Percentiles rank a stretch among this genome's conserved stretches.
These are phyloP conservation scores for Pseudococcus jackbeardsleyi DNA, from an alignment of 2,888 invertebrate genomes.

Conservation along the genomic window DNA sequence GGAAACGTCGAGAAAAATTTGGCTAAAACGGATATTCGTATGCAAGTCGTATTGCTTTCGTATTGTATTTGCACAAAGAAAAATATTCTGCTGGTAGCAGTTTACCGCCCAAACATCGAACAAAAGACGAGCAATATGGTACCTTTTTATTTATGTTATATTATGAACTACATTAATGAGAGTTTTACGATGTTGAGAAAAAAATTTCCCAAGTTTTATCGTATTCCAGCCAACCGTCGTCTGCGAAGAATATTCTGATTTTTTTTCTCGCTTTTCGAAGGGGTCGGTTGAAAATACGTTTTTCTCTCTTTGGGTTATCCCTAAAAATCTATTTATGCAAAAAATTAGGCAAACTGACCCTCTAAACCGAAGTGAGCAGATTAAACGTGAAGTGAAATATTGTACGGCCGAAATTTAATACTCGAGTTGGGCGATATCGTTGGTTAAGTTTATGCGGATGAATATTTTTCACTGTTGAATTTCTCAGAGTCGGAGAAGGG, in stretches of 20 bases:
- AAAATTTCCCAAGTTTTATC: background rate
- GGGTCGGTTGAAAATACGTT: background rate
- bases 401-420: background rate
- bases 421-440: background rate
- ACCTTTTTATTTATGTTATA: constrained; percentile 28
- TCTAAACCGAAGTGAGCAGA: background rate
- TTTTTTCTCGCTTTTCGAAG: background rate
- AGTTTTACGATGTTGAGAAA: constrained; percentile 22
- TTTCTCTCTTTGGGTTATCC: background rate
- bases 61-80: background rate
- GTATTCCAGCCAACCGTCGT: background rate
- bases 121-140: constrained; percentile 44
- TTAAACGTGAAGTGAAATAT: background rate
- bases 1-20: background rate
- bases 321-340: constrained; percentile 2
- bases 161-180: constrained; percentile 3
- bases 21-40: constrained; percentile 43
- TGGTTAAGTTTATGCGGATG: background rate
- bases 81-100: constrained; percentile 5
- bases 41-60: constrained; percentile 27
- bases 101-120: background rate
- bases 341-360: background rate
- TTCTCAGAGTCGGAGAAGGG: background rate
- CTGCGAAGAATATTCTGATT: background rate
- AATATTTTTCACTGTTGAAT: background rate